A percentile compares a stretch with the other conserved stretches of the same genome.
Evolutionary conservation across 2,797 vertebrate genomes (phyloP).

Genomic region (Cossypha dichroa): DNA sequence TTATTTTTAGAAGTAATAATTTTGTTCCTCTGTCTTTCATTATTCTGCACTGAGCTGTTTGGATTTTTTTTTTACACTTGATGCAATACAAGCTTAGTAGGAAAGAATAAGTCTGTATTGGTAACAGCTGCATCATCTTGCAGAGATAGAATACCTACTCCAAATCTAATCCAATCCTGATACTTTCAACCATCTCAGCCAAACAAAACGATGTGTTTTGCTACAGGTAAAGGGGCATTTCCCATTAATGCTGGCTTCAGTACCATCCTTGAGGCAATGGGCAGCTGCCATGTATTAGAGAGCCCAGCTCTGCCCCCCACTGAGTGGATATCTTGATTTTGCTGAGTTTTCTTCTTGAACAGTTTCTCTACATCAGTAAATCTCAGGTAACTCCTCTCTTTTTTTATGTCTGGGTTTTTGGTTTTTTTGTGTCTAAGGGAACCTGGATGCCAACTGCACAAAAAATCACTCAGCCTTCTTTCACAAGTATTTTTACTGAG

Average conservation of each 20-base stretch:
- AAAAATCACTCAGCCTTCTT: background rate
- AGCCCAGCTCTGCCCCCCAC: background rate
- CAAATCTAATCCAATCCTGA: background rate
- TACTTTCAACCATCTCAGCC: background rate
- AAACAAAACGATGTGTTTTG: background rate
- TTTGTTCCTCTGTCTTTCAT: background rate
- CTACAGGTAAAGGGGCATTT: background rate
- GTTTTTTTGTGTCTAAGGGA: background rate
- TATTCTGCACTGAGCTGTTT: background rate
- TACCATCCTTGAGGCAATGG: background rate
- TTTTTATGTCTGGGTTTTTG: background rate
- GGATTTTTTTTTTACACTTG: background rate
- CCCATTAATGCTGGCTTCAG: background rate
- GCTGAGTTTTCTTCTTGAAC: background rate
- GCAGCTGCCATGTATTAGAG: background rate
- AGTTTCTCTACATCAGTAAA: background rate
- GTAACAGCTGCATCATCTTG: background rate
- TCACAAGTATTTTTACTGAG: background rate
- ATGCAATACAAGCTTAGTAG: background rate
- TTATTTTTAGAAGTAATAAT: background rate
- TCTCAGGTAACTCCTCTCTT: background rate
- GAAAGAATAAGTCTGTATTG: background rate
- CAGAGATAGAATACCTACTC: background rate
- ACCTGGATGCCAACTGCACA: background rate
- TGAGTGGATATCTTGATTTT: background rate